Conservation (phyloP, 2,797 vertebrate species). For the Tinamus major region DNA sequence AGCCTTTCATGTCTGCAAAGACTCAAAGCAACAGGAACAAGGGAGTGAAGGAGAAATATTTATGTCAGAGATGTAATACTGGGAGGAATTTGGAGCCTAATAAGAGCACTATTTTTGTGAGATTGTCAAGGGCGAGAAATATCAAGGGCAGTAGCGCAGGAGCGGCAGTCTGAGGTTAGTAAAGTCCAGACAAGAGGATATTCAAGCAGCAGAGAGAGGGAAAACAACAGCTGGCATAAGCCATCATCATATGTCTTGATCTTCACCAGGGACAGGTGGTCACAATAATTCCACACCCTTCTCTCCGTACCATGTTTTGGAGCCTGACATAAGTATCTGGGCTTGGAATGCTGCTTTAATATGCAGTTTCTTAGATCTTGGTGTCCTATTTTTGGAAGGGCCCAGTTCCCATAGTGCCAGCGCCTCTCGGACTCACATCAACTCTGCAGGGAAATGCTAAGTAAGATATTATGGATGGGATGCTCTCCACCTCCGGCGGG, state of each 20-base stretch:
- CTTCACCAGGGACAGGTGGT: conserved; percentile 73
- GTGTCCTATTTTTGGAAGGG: conserved; percentile 50
- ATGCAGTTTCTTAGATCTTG: conserved; percentile 16
- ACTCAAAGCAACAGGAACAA: not conserved
- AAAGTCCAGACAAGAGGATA: conserved; percentile 23
- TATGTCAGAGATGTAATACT: conserved; percentile 49
- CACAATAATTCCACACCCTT: conserved; percentile 40
- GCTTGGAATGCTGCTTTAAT: conserved; percentile 49
- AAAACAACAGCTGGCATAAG: conserved; percentile 77
- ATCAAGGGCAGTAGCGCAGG: conserved; percentile 29
- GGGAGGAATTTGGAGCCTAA: conserved; percentile 39
- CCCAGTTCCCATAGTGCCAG: not conserved
- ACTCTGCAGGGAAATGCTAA: not conserved
- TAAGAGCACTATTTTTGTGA: conserved; percentile 13
- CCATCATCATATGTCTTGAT: conserved; percentile 65
- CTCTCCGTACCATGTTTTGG: not conserved
- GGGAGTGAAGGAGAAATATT: conserved; percentile 26
- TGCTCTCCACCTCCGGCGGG: not conserved
- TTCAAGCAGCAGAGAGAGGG: conserved; percentile 22
- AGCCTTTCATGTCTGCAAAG: conserved; percentile 12
- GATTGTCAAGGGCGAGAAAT: conserved; percentile 43
- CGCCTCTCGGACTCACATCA: not conserved
- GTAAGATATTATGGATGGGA: not conserved
- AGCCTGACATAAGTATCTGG: conserved; percentile 16
- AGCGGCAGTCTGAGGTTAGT: conserved; percentile 16